A percentile compares a stretch with the other conserved stretches of the same genome.
Evolutionary conservation across 1,140 invertebrate species (phyloP).

Genomic region (Heliconius melpomene): DNA sequence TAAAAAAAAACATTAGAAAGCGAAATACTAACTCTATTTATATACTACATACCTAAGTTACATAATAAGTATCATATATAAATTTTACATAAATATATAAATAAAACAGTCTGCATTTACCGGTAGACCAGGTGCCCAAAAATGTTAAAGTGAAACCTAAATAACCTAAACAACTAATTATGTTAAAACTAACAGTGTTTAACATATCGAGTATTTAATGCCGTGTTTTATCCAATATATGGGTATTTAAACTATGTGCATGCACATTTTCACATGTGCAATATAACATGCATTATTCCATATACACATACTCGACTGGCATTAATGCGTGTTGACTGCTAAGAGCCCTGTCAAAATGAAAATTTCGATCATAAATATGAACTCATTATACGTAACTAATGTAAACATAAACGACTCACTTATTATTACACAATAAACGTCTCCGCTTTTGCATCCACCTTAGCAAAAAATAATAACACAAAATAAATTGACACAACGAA

Average conservation of each 20-base stretch:
- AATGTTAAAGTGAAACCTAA: slow-evolving; percentile 34
- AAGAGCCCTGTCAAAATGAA: slow-evolving; percentile 80
- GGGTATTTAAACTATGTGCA: slow-evolving; percentile 50
- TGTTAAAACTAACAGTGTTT: slow-evolving; percentile 29
- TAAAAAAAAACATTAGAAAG: slow-evolving; percentile 1
- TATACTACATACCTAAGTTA: background rate
- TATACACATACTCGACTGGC: slow-evolving; percentile 80
- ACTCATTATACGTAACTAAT: slow-evolving; percentile 69
- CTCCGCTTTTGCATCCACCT: slow-evolving; percentile 79
- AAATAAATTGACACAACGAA: slow-evolving; percentile 70
- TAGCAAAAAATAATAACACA: slow-evolving; percentile 78
- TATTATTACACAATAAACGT: slow-evolving; percentile 79
- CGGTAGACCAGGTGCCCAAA: slow-evolving; percentile 31
- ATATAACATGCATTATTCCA: slow-evolving; percentile 76
- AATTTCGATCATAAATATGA: slow-evolving; percentile 73
- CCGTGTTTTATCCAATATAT: slow-evolving; percentile 29
- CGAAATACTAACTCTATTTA: background rate
- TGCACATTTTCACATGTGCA: slow-evolving; percentile 69
- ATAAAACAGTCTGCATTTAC: slow-evolving; percentile 32
- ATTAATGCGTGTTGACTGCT: slow-evolving; percentile 81
- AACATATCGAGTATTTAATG: slow-evolving; percentile 31
- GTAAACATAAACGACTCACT: slow-evolving; percentile 78
- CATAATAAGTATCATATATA: too few relatives aligned
- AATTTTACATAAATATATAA: background rate
- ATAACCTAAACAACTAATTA: slow-evolving; percentile 20